Evolutionary conservation across 2,888 invertebrate genomes (phyloP).

Genomic region (Frankliniella intonsa): DNA sequence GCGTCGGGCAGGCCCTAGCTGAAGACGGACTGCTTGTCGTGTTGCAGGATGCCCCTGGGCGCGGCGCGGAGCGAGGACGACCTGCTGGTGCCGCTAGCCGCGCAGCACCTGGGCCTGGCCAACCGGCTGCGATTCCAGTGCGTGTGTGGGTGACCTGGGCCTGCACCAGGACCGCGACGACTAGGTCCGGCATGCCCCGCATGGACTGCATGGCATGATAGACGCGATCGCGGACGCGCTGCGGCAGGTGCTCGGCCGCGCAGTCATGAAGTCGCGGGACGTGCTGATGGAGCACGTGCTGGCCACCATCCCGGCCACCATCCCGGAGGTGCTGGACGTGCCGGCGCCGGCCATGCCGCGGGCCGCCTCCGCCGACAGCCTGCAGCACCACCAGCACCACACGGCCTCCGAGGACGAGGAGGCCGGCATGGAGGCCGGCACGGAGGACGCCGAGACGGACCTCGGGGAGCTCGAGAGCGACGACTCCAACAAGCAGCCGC

Average conservation of each 20-base stretch:
- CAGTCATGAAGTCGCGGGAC: slow-evolving; percentile 7
- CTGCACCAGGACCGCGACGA: too few species aligned
- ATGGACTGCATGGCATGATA: not conserved
- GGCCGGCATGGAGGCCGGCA: not conserved
- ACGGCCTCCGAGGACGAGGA: slow-evolving; percentile 6
- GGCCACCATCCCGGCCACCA: slow-evolving; percentile 11
- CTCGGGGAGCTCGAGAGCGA: not conserved
- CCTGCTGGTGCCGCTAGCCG: not conserved
- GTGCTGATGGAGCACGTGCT: slow-evolving; percentile 12
- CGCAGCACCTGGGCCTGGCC: not conserved
- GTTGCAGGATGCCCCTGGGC: not conserved
- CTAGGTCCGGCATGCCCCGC: not conserved
- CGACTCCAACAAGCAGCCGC: not conserved
- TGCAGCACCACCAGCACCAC: not conserved
- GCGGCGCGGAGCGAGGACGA: slow-evolving; percentile 4
- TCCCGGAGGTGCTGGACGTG: slow-evolving; percentile 4
- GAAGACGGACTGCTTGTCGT: too few species aligned
- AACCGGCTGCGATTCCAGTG: not conserved
- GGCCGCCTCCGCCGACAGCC: not conserved
- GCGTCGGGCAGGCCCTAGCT: too few species aligned
- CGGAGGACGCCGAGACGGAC: not conserved
- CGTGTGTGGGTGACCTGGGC: not conserved
- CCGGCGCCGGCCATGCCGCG: not conserved
- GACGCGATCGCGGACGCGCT: not conserved
- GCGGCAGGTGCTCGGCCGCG: not conserved